A percentile compares a stretch with the other conserved stretches of the same genome.
These are phyloP conservation scores for Paramormyrops kingsleyae DNA, from an alignment of 2,113 vertebrate genomes.

Conservation along the genomic window DNA sequence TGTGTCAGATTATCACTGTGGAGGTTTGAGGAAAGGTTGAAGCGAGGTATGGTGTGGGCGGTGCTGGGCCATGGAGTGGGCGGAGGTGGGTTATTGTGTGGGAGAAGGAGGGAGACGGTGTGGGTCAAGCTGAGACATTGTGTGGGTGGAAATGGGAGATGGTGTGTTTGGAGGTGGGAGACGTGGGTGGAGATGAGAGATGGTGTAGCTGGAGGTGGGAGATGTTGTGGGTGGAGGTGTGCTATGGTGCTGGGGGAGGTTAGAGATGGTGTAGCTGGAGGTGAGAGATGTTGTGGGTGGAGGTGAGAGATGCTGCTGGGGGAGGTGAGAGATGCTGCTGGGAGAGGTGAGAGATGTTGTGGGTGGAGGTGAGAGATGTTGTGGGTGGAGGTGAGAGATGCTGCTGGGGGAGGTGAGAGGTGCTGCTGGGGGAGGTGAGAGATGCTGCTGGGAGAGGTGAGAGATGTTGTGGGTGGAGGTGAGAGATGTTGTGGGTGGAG, in stretches of 20 bases:
- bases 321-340: background rate
- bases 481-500: background rate
- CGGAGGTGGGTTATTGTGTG: background rate
- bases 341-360: background rate
- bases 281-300: rapidly evolving
- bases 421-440: background rate
- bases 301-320: background rate
- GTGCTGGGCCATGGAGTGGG: background rate
- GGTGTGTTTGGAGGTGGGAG: too few relatives aligned
- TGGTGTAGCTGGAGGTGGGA: too few relatives aligned
- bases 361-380: background rate
- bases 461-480: background rate
- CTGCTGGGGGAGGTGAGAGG: background rate
- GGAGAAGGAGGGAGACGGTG: background rate
- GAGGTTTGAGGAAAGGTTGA: background rate
- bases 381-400: too few relatives aligned
- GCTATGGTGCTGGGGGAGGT: too few relatives aligned
- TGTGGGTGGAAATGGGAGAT: background rate
- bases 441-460: background rate
- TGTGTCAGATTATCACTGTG: background rate
- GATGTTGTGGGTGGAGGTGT: background rate
- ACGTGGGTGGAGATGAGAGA: too few relatives aligned
- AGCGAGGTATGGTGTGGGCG: background rate
- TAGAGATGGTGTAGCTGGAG: too few relatives aligned
- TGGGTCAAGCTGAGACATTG: background rate